These are phyloP conservation scores for Achlya flavicornis DNA, from an alignment of 2,888 invertebrate species.

Conservation along the genomic window DNA sequence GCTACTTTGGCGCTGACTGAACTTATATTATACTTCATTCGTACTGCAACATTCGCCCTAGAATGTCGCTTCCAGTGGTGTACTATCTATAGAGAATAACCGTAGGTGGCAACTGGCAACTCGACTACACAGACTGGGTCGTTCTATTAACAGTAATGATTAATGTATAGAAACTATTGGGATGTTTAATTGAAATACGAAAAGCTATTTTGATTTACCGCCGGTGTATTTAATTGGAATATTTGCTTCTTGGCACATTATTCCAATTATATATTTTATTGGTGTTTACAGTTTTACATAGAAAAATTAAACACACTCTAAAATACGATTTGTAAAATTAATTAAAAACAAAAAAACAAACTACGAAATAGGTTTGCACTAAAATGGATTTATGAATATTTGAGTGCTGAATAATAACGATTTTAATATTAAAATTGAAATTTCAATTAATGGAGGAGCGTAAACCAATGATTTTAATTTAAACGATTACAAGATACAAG, in stretches of 20 bases:
- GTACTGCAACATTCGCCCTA: neutral
- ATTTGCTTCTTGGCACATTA: conserved; percentile 36
- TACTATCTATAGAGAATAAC: conserved; percentile 22
- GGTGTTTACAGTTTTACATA: conserved; percentile 8
- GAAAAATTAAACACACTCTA: too few species aligned
- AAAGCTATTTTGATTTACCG: conserved; percentile 63
- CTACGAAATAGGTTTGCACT: too few species aligned
- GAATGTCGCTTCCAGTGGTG: conserved; percentile 21
- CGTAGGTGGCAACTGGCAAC: conserved; percentile 41
- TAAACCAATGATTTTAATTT: too few species aligned
- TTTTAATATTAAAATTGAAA: too few species aligned
- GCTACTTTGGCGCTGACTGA: too few species aligned
- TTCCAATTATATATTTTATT: conserved; percentile 39
- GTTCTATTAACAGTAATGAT: conserved; percentile 58
- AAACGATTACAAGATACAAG: fast-evolving
- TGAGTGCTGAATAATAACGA: too few species aligned
- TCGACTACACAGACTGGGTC: conserved; percentile 37
- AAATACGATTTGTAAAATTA: too few species aligned
- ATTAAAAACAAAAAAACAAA: too few species aligned
- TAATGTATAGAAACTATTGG: conserved; percentile 57
- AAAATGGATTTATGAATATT: too few species aligned
- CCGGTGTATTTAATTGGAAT: conserved; percentile 54
- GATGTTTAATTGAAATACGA: conserved; percentile 66
- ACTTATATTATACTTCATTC: too few species aligned
- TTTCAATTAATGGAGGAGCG: too few species aligned